Evolutionary conservation across 2,888 invertebrate genomes (phyloP), one percentile per base, ranked within the genome.

Genomic region (Lasioglossum malachurum): DNA sequence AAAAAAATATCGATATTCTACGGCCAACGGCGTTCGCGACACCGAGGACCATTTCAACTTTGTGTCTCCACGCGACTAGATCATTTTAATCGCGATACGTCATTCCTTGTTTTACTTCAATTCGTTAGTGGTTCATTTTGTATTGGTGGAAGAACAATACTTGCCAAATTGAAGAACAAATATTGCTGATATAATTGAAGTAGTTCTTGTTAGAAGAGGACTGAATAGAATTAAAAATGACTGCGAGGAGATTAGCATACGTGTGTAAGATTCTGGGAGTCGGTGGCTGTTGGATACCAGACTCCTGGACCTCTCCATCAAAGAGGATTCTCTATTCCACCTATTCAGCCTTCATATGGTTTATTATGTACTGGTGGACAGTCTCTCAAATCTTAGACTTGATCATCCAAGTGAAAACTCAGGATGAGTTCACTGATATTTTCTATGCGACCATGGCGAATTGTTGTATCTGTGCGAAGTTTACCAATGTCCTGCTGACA

Each of bases 381-480:
- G 2, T 83, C 12, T 46, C 75, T 2, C 74, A 83, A 75, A n/a
- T 88, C 4, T 12, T 88, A 53, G 85, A 88, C 60, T 16, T 83
- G 14, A 35, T 82, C 41, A 49, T 84, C 23, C 71, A 31, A 35
- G 78, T 78, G 31, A 31, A 84, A 5, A 82, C 78, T 27, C 41
- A 73, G 8, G 69, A 84, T 3, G 81, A 79, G 7, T 82, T 88
- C 41, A 82, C 64, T 1, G 82, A 88, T 38, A 88, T 80, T 57
- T 81, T 87, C 5, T 80, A 80, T 3, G 49, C 80, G 69, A n/a
- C 89, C 8, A 41, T 92, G 3, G 80, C 86, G 12, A 82, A 87
- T 64, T 10, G 87, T 0, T 44, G 77, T 0, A 46, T 81, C 69
- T 86, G 87, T 31, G 86, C 73, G 27, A 92, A 92, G 83, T 80